Conservation (phyloP, 2,888 invertebrate genomes). For the Strigamia maritima region DNA sequence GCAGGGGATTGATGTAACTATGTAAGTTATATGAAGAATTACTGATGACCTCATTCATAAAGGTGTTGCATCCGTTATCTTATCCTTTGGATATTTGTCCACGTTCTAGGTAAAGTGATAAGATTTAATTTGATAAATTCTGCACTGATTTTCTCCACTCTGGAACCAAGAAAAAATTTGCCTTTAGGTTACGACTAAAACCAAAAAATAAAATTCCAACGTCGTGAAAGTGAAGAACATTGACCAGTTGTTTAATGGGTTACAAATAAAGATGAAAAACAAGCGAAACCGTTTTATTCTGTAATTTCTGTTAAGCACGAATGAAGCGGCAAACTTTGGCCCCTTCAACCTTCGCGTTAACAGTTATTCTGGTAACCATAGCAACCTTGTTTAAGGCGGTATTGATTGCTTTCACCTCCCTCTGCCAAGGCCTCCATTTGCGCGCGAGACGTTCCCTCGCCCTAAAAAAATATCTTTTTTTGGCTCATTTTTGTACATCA, state of each 20-base stretch:
- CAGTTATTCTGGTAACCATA: constrained; percentile 21
- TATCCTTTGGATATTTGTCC: background rate
- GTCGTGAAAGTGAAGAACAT: background rate
- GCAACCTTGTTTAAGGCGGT: constrained; percentile 20
- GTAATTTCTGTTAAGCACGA: background rate
- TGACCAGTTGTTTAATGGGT: background rate
- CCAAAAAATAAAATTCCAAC: background rate
- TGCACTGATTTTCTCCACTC: background rate
- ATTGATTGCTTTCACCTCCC: constrained; percentile 28
- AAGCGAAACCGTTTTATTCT: background rate
- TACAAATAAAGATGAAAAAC: background rate
- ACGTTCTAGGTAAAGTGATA: background rate
- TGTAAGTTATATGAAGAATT: background rate
- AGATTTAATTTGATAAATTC: background rate
- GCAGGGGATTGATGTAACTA: background rate
- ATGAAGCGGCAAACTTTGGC: background rate
- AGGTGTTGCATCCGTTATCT: background rate
- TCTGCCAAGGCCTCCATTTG: constrained; percentile 12
- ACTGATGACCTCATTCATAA: background rate
- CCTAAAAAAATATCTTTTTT: background rate
- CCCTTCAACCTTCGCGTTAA: background rate
- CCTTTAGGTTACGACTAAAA: background rate
- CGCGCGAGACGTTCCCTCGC: background rate
- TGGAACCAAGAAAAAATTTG: background rate
- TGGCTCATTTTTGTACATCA: background rate